These are phyloP conservation scores for Chromoteleia sp. DNA, from an alignment of 2,888 invertebrate genomes.

Conservation along the genomic window DNA sequence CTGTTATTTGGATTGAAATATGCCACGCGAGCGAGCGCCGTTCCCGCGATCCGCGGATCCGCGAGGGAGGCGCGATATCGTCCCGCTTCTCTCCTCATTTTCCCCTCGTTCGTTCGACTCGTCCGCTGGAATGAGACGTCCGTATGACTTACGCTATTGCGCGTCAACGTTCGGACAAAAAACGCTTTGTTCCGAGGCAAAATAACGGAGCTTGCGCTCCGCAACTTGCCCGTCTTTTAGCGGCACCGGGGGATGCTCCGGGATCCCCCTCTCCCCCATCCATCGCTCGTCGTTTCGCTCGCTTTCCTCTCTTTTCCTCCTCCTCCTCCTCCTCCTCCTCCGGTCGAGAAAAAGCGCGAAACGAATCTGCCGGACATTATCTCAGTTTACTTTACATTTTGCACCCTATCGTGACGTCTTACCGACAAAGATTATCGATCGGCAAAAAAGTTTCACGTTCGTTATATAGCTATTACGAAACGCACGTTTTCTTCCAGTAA, in stretches of 20 bases:
- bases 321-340: no score
- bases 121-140: conserved; percentile 70
- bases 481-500: conserved; percentile 39
- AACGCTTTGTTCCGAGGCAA: conserved; percentile 80
- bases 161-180: conserved; percentile 73
- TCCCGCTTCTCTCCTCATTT: no score
- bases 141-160: conserved; percentile 76
- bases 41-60: no score
- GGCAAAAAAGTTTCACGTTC: conserved; percentile 60
- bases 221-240: conserved; percentile 7
- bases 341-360: conserved; percentile 79
- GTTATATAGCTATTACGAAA: conserved; percentile 48
- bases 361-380: conserved; percentile 83
- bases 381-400: conserved; percentile 73
- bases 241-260: conserved; percentile 29
- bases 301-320: no score
- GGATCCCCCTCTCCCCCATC: conserved; percentile 1
- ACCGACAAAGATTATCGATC: conserved; percentile 58
- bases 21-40: no score
- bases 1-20: background rate
- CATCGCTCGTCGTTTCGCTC: no score
- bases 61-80: background rate
- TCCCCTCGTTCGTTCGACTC: conserved; percentile 28
- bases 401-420: conserved; percentile 53
- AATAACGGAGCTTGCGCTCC: conserved; percentile 71